Percentiles rank a stretch among this genome's conserved stretches.
Conservation (phyloP, 2,888 invertebrate genomes). For the Ophion obscuratus region DNA sequence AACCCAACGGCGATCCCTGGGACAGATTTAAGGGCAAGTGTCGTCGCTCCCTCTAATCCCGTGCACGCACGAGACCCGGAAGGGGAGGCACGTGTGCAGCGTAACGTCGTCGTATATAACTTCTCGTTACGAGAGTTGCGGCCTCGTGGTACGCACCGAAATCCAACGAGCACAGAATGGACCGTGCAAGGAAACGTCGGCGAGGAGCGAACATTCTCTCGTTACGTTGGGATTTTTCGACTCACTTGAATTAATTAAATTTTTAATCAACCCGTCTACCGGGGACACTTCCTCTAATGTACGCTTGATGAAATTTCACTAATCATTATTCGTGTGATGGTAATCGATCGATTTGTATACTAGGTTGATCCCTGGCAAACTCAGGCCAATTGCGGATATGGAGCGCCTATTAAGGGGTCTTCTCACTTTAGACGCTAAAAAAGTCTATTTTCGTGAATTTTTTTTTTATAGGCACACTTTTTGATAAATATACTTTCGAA, state of each 20-base stretch:
- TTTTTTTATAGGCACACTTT: too few species aligned
- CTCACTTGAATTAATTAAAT: not conserved
- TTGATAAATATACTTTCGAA: too few species aligned
- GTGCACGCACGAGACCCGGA: not conserved
- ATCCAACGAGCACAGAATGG: not conserved
- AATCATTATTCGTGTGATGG: not conserved
- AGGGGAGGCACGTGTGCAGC: not conserved
- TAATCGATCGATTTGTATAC: not conserved
- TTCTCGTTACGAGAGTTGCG: constrained; percentile 13
- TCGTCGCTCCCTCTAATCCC: constrained; percentile 33
- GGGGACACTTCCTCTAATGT: not conserved
- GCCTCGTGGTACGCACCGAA: not conserved
- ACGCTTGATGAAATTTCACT: not conserved
- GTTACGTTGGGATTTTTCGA: not conserved
- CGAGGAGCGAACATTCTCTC: not conserved
- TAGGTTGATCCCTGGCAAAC: not conserved
- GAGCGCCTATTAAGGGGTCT: not conserved
- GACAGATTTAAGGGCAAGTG: not conserved
- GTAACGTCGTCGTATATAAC: constrained; percentile 12
- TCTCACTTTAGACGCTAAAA: too few species aligned
- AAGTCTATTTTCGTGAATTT: too few species aligned
- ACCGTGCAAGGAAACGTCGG: not conserved
- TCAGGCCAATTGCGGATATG: not conserved
- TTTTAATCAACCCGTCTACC: not conserved
- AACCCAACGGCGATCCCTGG: not conserved